A percentile compares a stretch with the other conserved stretches of the same genome.
These are phyloP conservation scores for Rhizoglyphus robini DNA, from an alignment of 1,140 invertebrate species.

Conservation along the genomic window DNA sequence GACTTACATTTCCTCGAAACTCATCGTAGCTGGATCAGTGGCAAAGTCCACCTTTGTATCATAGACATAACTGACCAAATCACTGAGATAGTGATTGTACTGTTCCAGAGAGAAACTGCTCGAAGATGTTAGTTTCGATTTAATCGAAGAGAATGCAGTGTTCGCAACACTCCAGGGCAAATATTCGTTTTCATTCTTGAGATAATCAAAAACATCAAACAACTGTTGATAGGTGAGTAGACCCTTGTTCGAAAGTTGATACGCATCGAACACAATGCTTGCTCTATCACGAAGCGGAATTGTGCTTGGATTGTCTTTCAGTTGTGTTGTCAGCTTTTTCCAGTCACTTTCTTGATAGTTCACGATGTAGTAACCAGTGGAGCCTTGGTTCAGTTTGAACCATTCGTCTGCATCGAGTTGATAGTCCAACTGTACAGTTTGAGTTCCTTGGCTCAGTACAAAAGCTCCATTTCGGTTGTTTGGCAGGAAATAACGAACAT, in stretches of 20 bases:
- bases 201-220: conserved; percentile 50
- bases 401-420: conserved; percentile 42
- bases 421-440: conserved; percentile 27
- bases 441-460: conserved; percentile 17
- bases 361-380: conserved; percentile 70
- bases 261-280: conserved; percentile 58
- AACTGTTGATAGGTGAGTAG: conserved; percentile 51
- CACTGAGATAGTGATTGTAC: conserved; percentile 20
- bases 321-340: conserved; percentile 54
- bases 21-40: neutral
- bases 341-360: conserved; percentile 66
- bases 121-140: conserved; percentile 26
- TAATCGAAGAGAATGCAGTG: conserved; percentile 35
- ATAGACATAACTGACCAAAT: conserved; percentile 21
- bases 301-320: conserved; percentile 38
- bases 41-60: conserved; percentile 17
- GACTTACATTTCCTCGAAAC: neutral
- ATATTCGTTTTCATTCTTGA: conserved; percentile 44
- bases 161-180: conserved; percentile 37
- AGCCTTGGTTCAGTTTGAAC: conserved; percentile 73
- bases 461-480: neutral
- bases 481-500: conserved; percentile 6
- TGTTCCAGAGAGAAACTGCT: conserved; percentile 11
- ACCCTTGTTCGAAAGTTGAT: conserved; percentile 55
- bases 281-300: conserved; percentile 56